Evolutionary conservation across 2,797 vertebrate genomes (phyloP).

Genomic region (Anabacerthia variegaticeps): DNA sequence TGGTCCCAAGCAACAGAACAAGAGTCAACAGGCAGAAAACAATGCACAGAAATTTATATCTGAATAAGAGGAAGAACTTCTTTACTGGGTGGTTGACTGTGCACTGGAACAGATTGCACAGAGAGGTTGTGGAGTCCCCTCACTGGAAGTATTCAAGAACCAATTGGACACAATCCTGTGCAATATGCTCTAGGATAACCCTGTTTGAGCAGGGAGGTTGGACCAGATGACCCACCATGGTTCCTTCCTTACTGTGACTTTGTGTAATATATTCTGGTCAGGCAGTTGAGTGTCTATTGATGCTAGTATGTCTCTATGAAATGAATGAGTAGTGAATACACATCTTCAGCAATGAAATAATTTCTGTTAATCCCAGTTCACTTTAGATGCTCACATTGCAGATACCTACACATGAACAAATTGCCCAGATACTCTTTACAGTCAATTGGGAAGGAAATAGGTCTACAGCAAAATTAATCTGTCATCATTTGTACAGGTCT

Average conservation of each 20-base stretch:
- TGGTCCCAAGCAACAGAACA: background rate
- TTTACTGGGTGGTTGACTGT: background rate
- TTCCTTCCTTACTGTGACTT: background rate
- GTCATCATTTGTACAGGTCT: background rate
- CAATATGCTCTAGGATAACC: background rate
- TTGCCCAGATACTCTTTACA: background rate
- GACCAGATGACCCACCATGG: background rate
- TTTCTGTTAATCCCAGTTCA: background rate
- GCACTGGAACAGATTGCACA: background rate
- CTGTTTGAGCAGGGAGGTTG: background rate
- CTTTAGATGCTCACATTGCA: background rate
- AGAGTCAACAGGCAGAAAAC: background rate
- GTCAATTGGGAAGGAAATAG: background rate
- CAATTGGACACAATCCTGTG: background rate
- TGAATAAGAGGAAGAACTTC: background rate
- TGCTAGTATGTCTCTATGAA: background rate
- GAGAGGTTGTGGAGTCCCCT: background rate
- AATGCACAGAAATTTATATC: background rate
- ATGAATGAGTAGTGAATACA: background rate
- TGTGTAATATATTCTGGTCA: background rate
- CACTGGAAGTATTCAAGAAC: background rate
- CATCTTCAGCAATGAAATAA: background rate
- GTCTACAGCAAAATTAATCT: background rate
- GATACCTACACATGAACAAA: background rate
- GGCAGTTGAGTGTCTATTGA: accelerated